Evolutionary conservation across 2,888 invertebrate genomes (phyloP), one percentile per base, ranked within the genome.

Genomic region (Drosophila nr. medialis): DNA sequence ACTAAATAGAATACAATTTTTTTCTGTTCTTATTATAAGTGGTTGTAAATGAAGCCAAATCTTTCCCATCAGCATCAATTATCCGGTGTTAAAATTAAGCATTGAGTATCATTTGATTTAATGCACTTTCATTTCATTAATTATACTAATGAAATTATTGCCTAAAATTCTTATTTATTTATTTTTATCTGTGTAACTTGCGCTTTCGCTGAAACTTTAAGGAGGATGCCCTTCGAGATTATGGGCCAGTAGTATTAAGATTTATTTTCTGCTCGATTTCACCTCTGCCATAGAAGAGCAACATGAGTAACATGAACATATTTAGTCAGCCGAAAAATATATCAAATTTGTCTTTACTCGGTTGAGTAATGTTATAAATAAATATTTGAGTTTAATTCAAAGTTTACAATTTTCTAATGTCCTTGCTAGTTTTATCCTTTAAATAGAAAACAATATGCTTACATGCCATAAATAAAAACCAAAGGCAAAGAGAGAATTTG

Each of bases 71-170:
- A 36, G 34, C 53, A 30, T 34, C 45, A 72, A 72, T 72, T 72
- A 69, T 49, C 36, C 42, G 32, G 54, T 50, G 50, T 63, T 74
- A 27, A 54, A 63, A 50, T 63, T 45, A 59, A 59, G 38, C 74
- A 50, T 34, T 36, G 27, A 58, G 34, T 10, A 36, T 15, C 21
- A 50, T 40, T 55, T 18, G 15, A 29, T 40, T 56, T 40, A 42
- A 53, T 36, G 38, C 30, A 29, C 21, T 29, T 54, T 40, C 7
- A 18, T 11, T n/a, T 15, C 24, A 56, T 48, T 13, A 55, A 53
- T 38, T 42, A 32, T 42, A 7, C 7, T 29, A 48, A 60, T 69
- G 18, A 32, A 38, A 40, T 53, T 55, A n/a, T 27, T 42, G 18
- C 13, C 15, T 1, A 24, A 13, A 13, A 4, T 49, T 15, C n/a